Percentiles rank a stretch among this genome's conserved stretches.
These are phyloP conservation scores for Lytechinus pictus DNA, from an alignment of 35 echinoderm and acorn worm genomes.

Conservation along the genomic window DNA sequence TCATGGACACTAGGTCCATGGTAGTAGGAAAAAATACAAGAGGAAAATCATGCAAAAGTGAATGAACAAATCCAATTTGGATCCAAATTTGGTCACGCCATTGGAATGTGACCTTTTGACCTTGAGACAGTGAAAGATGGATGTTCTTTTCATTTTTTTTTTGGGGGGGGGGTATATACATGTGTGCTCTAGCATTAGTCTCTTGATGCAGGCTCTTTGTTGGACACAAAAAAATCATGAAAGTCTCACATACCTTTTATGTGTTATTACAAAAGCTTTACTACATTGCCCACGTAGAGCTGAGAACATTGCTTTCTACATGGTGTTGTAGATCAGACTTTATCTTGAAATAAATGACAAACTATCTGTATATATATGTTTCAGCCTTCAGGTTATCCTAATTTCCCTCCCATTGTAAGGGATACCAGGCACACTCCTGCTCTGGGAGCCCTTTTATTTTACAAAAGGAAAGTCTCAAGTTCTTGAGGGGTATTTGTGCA, in stretches of 20 bases:
- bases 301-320: no score
- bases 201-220: no score
- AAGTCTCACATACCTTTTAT: no score
- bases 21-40: neutral
- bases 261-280: no score
- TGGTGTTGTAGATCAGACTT: no score
- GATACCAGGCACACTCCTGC: neutral
- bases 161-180: no score
- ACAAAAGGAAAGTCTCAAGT: neutral
- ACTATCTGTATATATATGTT: neutral
- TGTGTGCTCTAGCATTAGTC: no score
- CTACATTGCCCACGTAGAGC: no score
- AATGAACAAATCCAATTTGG: neutral
- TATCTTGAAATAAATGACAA: no score
- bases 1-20: no score
- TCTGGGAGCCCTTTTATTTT: neutral
- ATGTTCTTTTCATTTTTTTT: neutral
- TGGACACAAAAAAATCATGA: no score
- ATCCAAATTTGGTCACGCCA: neutral
- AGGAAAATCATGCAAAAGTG: neutral
- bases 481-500: neutral
- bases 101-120: neutral
- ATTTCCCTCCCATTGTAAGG: neutral
- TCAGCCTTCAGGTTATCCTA: neutral
- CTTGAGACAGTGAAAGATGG: conserved; percentile 10